These are phyloP conservation scores for Trachurus trachurus DNA, from an alignment of 2,797 vertebrate species.

Conservation along the genomic window DNA sequence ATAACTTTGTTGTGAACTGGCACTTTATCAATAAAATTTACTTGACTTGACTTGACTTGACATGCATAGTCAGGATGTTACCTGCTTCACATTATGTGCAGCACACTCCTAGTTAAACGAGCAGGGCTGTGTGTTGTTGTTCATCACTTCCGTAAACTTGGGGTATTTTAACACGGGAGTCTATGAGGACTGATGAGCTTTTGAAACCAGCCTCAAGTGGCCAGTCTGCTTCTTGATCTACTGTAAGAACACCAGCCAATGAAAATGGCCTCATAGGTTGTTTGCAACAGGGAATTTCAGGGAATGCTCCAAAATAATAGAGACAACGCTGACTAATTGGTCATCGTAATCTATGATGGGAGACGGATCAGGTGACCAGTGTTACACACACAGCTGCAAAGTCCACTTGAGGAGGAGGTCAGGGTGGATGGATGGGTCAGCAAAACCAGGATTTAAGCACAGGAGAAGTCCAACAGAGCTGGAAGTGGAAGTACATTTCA, in stretches of 20 bases:
- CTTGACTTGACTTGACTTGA: too few relatives aligned
- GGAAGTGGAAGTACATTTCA: not conserved
- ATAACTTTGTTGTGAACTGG: too few relatives aligned
- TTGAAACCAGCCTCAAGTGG: not conserved
- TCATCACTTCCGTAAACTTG: too few relatives aligned
- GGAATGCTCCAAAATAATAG: not conserved
- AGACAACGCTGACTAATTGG: not conserved
- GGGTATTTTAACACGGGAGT: too few relatives aligned
- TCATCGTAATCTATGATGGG: not conserved
- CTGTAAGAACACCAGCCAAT: not conserved
- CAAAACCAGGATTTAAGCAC: not conserved
- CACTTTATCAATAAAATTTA: too few relatives aligned
- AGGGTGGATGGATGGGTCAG: not conserved
- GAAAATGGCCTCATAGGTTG: not conserved
- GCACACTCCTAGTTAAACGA: too few relatives aligned
- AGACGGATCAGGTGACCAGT: not conserved
- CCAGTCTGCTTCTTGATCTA: not conserved
- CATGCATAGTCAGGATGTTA: too few relatives aligned
- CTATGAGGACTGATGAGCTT: too few relatives aligned
- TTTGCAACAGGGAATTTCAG: not conserved
- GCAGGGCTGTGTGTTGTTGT: too few relatives aligned
- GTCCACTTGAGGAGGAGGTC: not conserved
- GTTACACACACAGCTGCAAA: not conserved
- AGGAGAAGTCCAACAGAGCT: not conserved
- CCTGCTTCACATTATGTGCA: too few relatives aligned